Evolutionary conservation across 2,113 vertebrate genomes (phyloP), one percentile per base, ranked within the genome.

Genomic region (Salminus brasiliensis): DNA sequence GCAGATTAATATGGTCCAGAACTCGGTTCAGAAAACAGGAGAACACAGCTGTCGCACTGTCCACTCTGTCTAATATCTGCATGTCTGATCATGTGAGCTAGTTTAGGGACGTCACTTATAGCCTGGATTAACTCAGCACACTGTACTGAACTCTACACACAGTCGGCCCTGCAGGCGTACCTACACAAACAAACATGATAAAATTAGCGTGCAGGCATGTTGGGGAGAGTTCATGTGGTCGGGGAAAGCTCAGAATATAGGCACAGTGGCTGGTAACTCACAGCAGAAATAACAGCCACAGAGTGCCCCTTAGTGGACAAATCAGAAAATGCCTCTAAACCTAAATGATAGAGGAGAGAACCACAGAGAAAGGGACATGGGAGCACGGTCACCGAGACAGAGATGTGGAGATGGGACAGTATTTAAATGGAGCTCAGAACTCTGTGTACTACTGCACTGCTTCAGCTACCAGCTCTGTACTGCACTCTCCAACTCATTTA

Each of bases 301-400:
- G 10, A 52, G 41, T 5, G 32, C 69, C 75, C 53, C 63, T 57
- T 60, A 78, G 75, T 78, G 69, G 81, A 73, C 25, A 27, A 74
- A 47, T 43, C 47, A n/a, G 36, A 76, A 41, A 55, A 5, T 21
- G 34, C 59, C 45, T 4, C 43, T 36, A n/a, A n/a, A n/a, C 47
- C 18, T 49, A 49, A 49, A 49, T 47, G 15, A 47, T 47, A 21
- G 16, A 4, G 4, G 18, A 49, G 5, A 3, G 4, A 21, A 49
- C 16, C 16, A 45, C 16, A 6, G 5, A 49, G 47, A 49, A 49
- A 18, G 16, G 21, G 45, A 49, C 4, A 18, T 49, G 36, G 9
- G 36, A 4, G 9, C 36, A 39, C 4, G 9, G 4, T 9, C 9
- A 39, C 36, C 36, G n/a, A 39, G 36, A 39, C 36, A 39, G 36